Conservation (phyloP, 1,140 invertebrate species). For the Portunus trituberculatus region DNA sequence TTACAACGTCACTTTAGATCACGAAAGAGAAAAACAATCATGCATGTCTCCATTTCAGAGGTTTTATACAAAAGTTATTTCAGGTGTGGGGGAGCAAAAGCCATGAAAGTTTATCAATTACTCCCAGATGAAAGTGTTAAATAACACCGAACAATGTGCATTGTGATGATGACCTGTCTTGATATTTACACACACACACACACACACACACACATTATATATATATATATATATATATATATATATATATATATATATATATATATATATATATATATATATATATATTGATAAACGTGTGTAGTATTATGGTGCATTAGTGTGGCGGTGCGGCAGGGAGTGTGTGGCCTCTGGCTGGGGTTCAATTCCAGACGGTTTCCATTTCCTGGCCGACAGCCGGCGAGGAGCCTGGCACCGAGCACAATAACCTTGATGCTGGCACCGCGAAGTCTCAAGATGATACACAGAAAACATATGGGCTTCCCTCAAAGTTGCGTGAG, state of each 20-base stretch:
- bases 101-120: too few species aligned
- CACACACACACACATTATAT: neutral
- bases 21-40: too few species aligned
- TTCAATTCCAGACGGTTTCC: neutral
- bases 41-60: too few species aligned
- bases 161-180: too few species aligned
- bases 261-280: too few species aligned
- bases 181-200: neutral
- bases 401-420: neutral
- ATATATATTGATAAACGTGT: neutral
- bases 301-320: neutral
- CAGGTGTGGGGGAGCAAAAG: too few species aligned
- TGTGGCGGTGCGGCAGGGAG: neutral
- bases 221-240: slow-evolving; percentile 24
- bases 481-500: neutral
- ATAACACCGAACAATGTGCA: too few species aligned
- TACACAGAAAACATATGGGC: neutral
- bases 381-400: neutral
- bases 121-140: too few species aligned
- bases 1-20: too few species aligned
- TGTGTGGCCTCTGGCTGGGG: neutral
- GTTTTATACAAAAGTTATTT: too few species aligned
- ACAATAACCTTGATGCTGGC: neutral
- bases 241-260: slow-evolving; percentile 24
- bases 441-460: neutral